Evolutionary conservation across 35 echinoderm and acorn worm species (phyloP).

Genomic region (Ophiothrix spiculata): DNA sequence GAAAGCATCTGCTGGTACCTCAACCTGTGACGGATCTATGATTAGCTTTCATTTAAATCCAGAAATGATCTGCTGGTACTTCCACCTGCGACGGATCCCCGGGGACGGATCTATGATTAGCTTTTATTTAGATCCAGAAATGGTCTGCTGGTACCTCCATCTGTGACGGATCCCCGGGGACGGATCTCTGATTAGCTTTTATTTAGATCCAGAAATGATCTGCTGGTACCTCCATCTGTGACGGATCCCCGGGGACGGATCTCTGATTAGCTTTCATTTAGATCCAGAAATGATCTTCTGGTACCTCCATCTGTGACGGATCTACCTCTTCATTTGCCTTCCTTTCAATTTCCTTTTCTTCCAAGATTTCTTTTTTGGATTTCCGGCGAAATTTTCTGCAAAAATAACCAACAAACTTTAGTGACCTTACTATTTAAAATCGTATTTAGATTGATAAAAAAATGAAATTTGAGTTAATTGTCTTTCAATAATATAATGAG

Average conservation of each 20-base stretch:
- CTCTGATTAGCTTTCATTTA: too few species aligned
- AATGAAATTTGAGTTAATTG: not conserved
- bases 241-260: too few species aligned
- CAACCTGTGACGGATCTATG: too few species aligned
- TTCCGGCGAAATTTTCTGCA: constrained; percentile 57
- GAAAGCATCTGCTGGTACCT: too few species aligned
- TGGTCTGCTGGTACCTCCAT: constrained; percentile 36
- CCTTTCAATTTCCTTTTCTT: constrained; percentile 18
- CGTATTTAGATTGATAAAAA: not conserved
- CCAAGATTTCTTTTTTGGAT: constrained; percentile 29
- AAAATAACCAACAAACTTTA: not conserved
- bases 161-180: constrained; percentile 11
- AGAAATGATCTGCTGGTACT: too few species aligned
- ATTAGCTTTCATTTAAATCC: too few species aligned
- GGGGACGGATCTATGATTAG: too few species aligned
- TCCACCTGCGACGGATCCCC: too few species aligned
- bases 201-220: constrained; percentile 63
- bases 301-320: constrained; percentile 18
- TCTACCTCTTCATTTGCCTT: not conserved
- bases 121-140: constrained; percentile 64
- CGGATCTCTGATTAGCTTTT: too few species aligned
- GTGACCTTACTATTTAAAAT: not conserved
- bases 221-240: constrained; percentile 5
- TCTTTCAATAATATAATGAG: not conserved
- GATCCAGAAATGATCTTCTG: constrained; percentile 49